Conservation (phyloP, 2,113 vertebrate species). For the Tiliqua scincoides region DNA sequence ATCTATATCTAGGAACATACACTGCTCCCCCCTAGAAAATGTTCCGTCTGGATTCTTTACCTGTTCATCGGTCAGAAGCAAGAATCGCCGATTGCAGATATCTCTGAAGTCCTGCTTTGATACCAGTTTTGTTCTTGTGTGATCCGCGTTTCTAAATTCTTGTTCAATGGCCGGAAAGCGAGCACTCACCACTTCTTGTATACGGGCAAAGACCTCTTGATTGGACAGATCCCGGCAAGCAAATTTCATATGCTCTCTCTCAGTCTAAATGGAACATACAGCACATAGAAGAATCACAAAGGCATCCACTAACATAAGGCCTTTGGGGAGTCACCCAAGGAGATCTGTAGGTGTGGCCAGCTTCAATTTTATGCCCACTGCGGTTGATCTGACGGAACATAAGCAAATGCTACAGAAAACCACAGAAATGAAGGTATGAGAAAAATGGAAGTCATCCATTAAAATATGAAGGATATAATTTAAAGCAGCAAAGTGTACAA, state of each 20-base stretch:
- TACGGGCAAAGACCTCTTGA: conserved; percentile 63
- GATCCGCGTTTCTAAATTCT: conserved; percentile 70
- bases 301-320: conserved; percentile 38
- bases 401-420: conserved; percentile 44
- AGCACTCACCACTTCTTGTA: conserved; percentile 60
- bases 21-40: background rate
- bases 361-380: conserved; percentile 6
- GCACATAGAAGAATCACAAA: conserved; percentile 47
- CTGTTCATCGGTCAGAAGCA: conserved; percentile 75
- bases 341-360: background rate
- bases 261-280: conserved; percentile 69
- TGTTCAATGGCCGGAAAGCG: conserved; percentile 62
- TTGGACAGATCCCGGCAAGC: conserved; percentile 56
- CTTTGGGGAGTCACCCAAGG: background rate
- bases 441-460: conserved; percentile 26
- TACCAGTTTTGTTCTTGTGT: conserved; percentile 40
- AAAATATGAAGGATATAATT: conserved; percentile 46
- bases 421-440: conserved; percentile 34
- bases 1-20: background rate
- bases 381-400: conserved; percentile 51
- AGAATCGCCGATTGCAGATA: conserved; percentile 66
- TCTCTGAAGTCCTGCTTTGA: conserved; percentile 74
- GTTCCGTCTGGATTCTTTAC: conserved; percentile 44
- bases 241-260: conserved; percentile 69
- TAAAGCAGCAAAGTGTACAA: conserved; percentile 63